phyloP scores from a whole-genome alignment of 2,888 invertebrate species.

The Psylliodes chrysocephalus region DNA sequence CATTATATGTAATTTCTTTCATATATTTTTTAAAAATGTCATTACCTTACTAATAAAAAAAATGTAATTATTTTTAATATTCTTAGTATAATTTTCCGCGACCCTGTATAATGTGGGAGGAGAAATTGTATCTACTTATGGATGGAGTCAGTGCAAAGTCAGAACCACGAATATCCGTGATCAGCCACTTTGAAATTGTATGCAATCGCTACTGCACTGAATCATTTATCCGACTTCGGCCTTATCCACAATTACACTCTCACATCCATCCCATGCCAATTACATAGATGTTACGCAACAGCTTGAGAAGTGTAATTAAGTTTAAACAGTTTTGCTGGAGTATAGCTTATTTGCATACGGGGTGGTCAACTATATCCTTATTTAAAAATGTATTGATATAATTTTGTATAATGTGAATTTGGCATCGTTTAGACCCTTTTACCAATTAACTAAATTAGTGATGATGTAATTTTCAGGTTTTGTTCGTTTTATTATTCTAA shows the following conservation, averaged over 20 bases:
- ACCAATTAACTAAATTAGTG: too few relatives aligned
- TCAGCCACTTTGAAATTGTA: conserved; percentile 49
- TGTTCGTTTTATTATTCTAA: too few relatives aligned
- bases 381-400: background rate
- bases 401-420: too few relatives aligned
- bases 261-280: conserved; percentile 38
- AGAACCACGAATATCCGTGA: conserved; percentile 50
- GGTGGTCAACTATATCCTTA: background rate
- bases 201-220: conserved; percentile 49
- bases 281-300: conserved; percentile 41
- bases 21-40: too few relatives aligned
- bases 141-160: conserved; percentile 38
- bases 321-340: conserved; percentile 1
- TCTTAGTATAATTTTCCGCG: too few relatives aligned
- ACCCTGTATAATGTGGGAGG: conserved; percentile 2
- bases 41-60: too few relatives aligned
- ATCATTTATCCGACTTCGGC: conserved; percentile 26
- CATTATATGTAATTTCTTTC: too few relatives aligned
- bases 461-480: too few relatives aligned
- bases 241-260: conserved; percentile 42
- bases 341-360: background rate
- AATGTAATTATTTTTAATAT: too few relatives aligned
- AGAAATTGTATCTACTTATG: conserved; percentile 28
- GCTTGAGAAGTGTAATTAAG: conserved; percentile 26
- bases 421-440: too few relatives aligned